phyloP scores from a whole-genome alignment of 2,113 vertebrate genomes.

The Orthochromis malagaraziensis region DNA sequence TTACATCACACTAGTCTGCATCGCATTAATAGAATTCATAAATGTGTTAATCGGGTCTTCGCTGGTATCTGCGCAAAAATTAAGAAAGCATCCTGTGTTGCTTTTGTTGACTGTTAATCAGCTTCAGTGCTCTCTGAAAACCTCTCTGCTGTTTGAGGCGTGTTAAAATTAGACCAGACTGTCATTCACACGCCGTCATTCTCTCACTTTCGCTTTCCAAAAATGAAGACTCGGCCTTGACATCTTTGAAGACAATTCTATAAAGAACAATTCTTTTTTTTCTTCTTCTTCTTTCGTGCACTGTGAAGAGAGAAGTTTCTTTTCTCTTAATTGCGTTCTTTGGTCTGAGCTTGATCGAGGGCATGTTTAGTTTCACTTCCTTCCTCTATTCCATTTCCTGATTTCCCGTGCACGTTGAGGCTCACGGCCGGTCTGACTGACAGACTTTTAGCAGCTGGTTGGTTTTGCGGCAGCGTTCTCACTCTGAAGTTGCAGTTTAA shows the following conservation, averaged over 20 bases:
- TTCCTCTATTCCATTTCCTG: constrained; percentile 73
- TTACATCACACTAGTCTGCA: not conserved
- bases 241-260: not conserved
- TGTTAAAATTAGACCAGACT: not conserved
- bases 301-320: not conserved
- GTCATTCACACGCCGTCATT: not conserved
- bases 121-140: not conserved
- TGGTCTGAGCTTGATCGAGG: constrained; percentile 22
- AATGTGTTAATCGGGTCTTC: not conserved
- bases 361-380: constrained; percentile 70
- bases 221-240: not conserved
- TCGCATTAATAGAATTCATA: not conserved
- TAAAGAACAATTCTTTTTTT: not conserved
- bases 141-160: not conserved
- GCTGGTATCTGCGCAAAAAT: not conserved
- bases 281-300: not conserved
- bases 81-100: not conserved
- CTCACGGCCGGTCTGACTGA: not conserved
- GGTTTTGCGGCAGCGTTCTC: not conserved
- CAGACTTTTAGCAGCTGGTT: not conserved
- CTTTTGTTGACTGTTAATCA: not conserved
- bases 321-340: constrained; percentile 7
- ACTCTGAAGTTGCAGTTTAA: not conserved
- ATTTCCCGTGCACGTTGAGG: constrained; percentile 51
- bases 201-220: not conserved